Percentiles rank a stretch among this genome's conserved stretches.
Evolutionary conservation across 2,113 vertebrate genomes (phyloP).

Genomic region (Asarcornis scutulata): DNA sequence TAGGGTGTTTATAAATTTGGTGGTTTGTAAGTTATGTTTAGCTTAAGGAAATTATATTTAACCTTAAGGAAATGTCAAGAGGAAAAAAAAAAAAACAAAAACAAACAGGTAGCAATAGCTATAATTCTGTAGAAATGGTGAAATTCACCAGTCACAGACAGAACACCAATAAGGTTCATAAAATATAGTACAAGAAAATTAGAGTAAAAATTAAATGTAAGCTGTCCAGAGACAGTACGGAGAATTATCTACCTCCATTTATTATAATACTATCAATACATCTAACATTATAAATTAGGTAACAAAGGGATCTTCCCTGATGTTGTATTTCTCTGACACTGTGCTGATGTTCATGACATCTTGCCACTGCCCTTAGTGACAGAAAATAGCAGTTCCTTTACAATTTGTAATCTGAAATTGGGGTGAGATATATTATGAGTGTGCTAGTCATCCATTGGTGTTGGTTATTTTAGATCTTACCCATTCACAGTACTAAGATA

Average conservation of each 20-base stretch:
- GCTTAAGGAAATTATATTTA: background rate
- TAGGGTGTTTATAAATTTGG: background rate
- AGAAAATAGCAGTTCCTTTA: background rate
- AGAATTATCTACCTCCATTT: background rate
- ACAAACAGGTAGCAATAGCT: background rate
- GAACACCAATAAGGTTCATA: background rate
- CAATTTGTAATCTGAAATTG: background rate
- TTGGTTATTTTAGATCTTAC: background rate
- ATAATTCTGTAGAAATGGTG: background rate
- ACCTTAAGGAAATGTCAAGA: background rate
- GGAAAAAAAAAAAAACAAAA: background rate
- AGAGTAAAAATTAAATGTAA: background rate
- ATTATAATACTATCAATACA: background rate
- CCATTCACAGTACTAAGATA: background rate
- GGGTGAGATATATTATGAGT: background rate
- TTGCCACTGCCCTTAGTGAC: background rate
- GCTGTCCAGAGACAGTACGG: background rate
- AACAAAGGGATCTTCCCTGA: background rate
- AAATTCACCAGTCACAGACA: background rate
- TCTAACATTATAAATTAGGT: background rate
- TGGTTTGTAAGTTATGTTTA: background rate
- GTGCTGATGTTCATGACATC: background rate
- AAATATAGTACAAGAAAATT: background rate
- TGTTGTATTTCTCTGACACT: background rate
- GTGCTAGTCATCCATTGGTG: background rate